phyloP scores from a whole-genome alignment of 2,888 invertebrate species.

The Saturnia japonica region DNA sequence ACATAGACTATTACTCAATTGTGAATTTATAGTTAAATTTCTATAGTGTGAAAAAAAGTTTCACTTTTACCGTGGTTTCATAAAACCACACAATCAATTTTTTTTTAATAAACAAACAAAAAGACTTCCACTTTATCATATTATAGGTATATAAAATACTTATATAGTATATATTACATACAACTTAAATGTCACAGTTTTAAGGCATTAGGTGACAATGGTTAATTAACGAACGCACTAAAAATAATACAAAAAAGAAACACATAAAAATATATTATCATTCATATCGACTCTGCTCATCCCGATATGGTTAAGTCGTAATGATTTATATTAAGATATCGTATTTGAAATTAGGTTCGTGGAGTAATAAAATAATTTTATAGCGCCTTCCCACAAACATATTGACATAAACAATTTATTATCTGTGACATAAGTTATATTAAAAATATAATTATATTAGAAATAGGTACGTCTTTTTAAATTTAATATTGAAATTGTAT shows the following conservation, averaged over 20 bases:
- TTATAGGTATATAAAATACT: too few relatives aligned
- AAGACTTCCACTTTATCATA: too few relatives aligned
- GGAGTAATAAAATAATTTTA: constrained; percentile 6
- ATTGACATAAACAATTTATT: constrained; percentile 14
- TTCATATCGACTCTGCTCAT: neutral
- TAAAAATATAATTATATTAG: constrained; percentile 12
- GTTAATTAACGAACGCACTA: neutral
- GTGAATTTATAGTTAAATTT: too few relatives aligned
- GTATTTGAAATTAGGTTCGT: neutral
- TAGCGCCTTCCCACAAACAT: constrained; percentile 14
- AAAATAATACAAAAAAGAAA: neutral
- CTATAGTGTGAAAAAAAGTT: too few relatives aligned
- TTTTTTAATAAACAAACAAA: too few relatives aligned
- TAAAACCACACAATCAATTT: too few relatives aligned
- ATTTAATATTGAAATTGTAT: constrained; percentile 8
- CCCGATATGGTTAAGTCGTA: constrained; percentile 10
- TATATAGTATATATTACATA: neutral
- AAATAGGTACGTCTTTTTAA: neutral
- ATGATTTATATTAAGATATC: constrained; percentile 15
- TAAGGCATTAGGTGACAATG: neutral
- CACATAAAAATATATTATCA: neutral
- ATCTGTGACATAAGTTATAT: constrained; percentile 12
- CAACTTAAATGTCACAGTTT: neutral
- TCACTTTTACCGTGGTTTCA: too few relatives aligned
- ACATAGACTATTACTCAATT: too few relatives aligned